A percentile compares a stretch with the other conserved stretches of the same genome.
These are phyloP conservation scores for Oostethus manadensis DNA, from an alignment of 2,113 vertebrate species.

Conservation along the genomic window DNA sequence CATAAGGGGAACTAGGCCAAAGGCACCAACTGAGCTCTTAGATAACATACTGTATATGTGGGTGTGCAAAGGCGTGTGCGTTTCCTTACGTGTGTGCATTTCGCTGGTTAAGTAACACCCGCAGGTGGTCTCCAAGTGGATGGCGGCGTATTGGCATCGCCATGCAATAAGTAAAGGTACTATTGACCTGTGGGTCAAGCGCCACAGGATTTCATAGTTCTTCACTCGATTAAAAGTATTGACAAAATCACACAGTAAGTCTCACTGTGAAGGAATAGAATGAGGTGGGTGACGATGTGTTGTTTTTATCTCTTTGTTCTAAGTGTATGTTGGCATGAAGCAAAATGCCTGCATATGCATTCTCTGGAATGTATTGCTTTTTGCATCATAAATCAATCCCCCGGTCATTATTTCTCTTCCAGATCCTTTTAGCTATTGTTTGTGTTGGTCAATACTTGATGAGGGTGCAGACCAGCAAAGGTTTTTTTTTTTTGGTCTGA, in stretches of 20 bases:
- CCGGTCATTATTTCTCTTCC: slow-evolving; percentile 11
- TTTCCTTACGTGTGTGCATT: slow-evolving; percentile 6
- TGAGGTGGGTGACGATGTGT: neutral
- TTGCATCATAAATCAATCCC: slow-evolving; percentile 15
- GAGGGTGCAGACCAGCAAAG: neutral
- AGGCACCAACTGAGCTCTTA: slow-evolving; percentile 41
- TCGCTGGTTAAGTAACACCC: slow-evolving; percentile 16
- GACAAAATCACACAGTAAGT: slow-evolving; percentile 26
- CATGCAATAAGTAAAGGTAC: slow-evolving; percentile 31
- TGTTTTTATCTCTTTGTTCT: neutral
- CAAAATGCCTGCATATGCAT: neutral
- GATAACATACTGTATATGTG: slow-evolving; percentile 39
- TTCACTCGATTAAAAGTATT: slow-evolving; percentile 38
- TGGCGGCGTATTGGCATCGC: slow-evolving; percentile 16
- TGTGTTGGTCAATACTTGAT: slow-evolving; percentile 8
- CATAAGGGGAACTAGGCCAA: slow-evolving; percentile 43
- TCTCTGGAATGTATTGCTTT: slow-evolving; percentile 5
- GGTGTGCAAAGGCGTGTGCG: slow-evolving; percentile 22
- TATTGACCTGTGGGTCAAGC: slow-evolving; percentile 41
- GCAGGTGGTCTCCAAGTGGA: slow-evolving; percentile 28
- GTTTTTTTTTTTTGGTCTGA: neutral
- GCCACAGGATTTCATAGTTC: slow-evolving; percentile 25
- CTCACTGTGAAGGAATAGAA: slow-evolving; percentile 13
- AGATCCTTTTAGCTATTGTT: slow-evolving; percentile 16
- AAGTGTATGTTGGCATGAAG: neutral